Evolutionary conservation across 2,797 vertebrate species (phyloP).

Genomic region (Micrastur ruficollis): DNA sequence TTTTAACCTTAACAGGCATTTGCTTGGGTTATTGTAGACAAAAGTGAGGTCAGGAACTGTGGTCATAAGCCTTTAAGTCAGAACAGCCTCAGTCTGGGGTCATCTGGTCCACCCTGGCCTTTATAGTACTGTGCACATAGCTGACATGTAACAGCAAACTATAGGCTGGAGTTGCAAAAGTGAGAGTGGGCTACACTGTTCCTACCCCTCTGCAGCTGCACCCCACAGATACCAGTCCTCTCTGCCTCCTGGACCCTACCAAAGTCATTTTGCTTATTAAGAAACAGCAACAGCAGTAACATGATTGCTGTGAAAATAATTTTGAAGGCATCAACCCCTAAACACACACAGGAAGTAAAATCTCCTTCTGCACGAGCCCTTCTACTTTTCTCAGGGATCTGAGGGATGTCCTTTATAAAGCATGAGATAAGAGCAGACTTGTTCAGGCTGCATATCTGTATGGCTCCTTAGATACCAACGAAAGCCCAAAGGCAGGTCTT

Average conservation of each 20-base stretch:
- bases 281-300: neutral
- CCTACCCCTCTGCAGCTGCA: neutral
- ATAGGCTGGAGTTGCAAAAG: neutral
- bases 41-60: constrained; percentile 30
- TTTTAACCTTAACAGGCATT: constrained; percentile 17
- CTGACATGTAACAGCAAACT: fast-evolving
- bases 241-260: fast-evolving
- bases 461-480: constrained; percentile 73
- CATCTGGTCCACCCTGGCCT: neutral
- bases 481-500: constrained; percentile 66
- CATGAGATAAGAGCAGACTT: constrained; percentile 67
- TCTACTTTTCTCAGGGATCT: constrained; percentile 62
- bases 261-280: neutral
- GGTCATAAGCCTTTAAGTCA: neutral
- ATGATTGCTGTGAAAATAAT: neutral
- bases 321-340: neutral
- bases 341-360: neutral
- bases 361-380: constrained; percentile 58
- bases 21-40: neutral
- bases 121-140: neutral
- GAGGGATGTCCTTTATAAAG: constrained; percentile 70
- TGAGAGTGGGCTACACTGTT: neutral
- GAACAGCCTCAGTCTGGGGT: neutral
- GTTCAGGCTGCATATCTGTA: constrained; percentile 66
- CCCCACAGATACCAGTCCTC: neutral